Base-by-base conservation (phyloP, 2,113 vertebrate species). In the Zosterops borbonicus region DNA sequence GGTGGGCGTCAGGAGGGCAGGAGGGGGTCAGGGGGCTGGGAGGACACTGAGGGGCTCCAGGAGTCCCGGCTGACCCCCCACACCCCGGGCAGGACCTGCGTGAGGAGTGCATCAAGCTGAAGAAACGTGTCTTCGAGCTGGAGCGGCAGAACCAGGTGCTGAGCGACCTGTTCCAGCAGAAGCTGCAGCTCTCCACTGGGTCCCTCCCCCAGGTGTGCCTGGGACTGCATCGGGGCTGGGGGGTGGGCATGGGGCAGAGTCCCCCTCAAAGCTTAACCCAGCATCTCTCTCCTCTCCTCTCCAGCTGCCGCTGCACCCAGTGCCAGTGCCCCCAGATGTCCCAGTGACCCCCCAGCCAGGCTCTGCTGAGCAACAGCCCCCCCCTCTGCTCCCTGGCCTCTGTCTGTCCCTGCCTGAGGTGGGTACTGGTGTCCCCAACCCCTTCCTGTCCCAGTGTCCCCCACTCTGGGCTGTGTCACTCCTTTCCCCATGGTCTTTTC, bases 91-190 rank as follows among this genome's bases (percentile, higher is more conserved):
- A 99, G 99, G 99, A 99, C 97, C 98, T 99, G 64, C 97, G 99
- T 6, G 99, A 99, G 95, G 99, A 99, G 95, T 99, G 99, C 97
- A 99, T 99, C 97, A 99, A 99, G 96, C 98, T 99, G 96, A 99
- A 99, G 97, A 99, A 99, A 96, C 95, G 99, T 37, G 99, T 99
- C 71, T 99, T 99, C 29, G 99, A 99, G 97, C 98, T 99, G 97
- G 99, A 99, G 96, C 97, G 98, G 49, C 99, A 99, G 98, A 99
- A 99, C 98, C 97, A 99, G 96, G 97, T 99, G 19, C 98, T 99
- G 47, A 99, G 98, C 1, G 98, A 99, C 92, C 98, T 99, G 56
- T 99, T 99, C 89, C 99, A 99, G 95, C 99, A 99, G 98, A 99
- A 99, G 80, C 97, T 99, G 76, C 98, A 99, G 90, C 98, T 98